Base-by-base conservation (phyloP, 2,113 vertebrate genomes). In the Entomyzon cyanotis region DNA sequence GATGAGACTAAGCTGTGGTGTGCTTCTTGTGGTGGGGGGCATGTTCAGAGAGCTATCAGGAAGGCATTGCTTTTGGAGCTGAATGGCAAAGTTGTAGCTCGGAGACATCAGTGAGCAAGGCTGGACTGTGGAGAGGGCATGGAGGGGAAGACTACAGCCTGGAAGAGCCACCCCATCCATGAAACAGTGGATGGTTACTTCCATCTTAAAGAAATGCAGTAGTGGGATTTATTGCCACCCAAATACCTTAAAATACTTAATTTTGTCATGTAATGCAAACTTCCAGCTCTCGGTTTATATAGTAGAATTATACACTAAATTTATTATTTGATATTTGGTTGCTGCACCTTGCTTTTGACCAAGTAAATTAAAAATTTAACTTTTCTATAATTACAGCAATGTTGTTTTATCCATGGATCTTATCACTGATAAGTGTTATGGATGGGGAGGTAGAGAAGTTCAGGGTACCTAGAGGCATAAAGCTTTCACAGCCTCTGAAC, bases 241-340 rank as follows among this genome's bases (percentile, higher is more conserved):
- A 28, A 11, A 35, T 62, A 35, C 17, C 56, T 75, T n/a, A 39
- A 79, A 86, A 84, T n/a, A 21, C 17, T 33, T 78, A 9, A 37
- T 78, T 75, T 60, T 87, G 17, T 47, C 25, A 25, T 6, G 8
- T 56, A 62, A 56, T 0, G 0, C 23, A 76, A 62, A 4, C 15
- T 90, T 90, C n/a, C 56, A 7, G 17, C 19, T 84, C 37, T 65
- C 62, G 13, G 15, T 20, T 64, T 82, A 31, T 46, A 31, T 13
- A 46, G 53, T 27, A 64, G 16, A 20, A 28, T 59, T 65, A 15
- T 10, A 65, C 35, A 28, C 5, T 59, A 55, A 41, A 60, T 42
- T n/a, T 83, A n/a, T 13, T 60, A 9, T 27, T 75, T 70, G 19
- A 47, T 60, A 70, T 89, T 68, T 70, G 19, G 4, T 75, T 70